Evolutionary conservation across 2,113 vertebrate genomes (phyloP).

Genomic region (Cochlearius cochlearius): DNA sequence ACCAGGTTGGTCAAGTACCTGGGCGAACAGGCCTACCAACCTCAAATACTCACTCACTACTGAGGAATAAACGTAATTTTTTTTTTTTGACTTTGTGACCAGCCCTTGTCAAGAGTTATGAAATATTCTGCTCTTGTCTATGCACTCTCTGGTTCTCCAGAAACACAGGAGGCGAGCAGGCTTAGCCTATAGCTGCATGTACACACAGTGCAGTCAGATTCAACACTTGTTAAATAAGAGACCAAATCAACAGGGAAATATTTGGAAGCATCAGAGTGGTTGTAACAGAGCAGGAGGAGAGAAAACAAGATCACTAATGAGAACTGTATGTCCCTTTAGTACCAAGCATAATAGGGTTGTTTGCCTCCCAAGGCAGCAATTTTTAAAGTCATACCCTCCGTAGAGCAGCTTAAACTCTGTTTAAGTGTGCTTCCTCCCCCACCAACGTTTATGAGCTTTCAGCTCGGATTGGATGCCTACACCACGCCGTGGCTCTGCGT

Average conservation of each 20-base stretch:
- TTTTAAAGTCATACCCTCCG: not conserved
- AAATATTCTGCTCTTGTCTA: not conserved
- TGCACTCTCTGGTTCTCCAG: not conserved
- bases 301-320: conserved; percentile 40
- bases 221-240: not conserved
- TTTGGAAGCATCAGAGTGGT: not conserved
- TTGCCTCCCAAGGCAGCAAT: not conserved
- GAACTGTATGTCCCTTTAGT: conserved; percentile 25
- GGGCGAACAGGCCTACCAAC: not conserved
- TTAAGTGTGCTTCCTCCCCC: not conserved
- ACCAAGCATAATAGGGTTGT: not conserved
- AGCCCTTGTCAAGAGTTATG: not conserved
- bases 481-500: rapidly evolving
- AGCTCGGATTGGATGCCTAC: not conserved
- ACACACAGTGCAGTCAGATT: not conserved
- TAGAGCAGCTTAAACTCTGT: not conserved
- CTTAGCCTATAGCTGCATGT: not conserved
- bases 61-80: not conserved
- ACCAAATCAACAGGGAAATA: conserved; percentile 16
- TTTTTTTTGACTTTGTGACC: not conserved
- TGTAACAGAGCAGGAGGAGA: conserved; percentile 1
- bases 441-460: not conserved
- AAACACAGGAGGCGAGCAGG: not conserved
- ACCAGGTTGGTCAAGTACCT: not conserved
- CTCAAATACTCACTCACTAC: not conserved